Base-by-base conservation (phyloP, 2,113 vertebrate species). In the Rhea pennata region DNA sequence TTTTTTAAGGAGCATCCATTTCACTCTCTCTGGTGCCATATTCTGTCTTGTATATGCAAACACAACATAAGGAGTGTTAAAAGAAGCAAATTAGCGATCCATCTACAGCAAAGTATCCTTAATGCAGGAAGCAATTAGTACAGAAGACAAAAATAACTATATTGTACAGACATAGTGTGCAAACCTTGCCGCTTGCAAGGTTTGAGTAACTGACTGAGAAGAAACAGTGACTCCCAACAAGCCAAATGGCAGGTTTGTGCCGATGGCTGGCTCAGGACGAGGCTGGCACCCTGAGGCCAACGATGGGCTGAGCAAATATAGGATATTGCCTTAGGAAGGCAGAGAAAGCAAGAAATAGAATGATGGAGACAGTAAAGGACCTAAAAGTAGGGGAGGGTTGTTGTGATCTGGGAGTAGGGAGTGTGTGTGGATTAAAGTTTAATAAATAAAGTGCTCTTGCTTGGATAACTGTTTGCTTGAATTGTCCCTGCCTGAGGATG, bases 81-180 rank as follows among this genome's bases (percentile, higher is more conserved):
- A 91, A 78, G 56, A 78, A 78, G 23, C 12, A 50, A 46, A 54
- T 26, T 9, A 16, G 46, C 62, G 36, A 56, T 48, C 46, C 10
- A 20, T 39, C n/a, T 85, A 61, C 87, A 82, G 24, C 58, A 77
- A 91, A 83, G 64, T 12, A 67, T 12, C 44, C 31, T 75, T 61
- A 12, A 24, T 12, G 17, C 21, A 61, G 62, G 44, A 39, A 64
- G 42, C 12, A 74, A 46, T 17, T 48, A 61, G 12, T 3, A 1
- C 29, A 44, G 51, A n/a, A 75, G 65, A 26, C 40, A 67, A 50
- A 88, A 73, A 77, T 42, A 7, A 29, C 16, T 7, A 0, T 27
- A 9, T 14, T 3, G 0, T 8, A 11, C 3, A 4, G 54, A 46
- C 2, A 0, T 29, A 80, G 27, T n/a, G 48, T 70, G 2, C 36